These are phyloP conservation scores for Atethmia centrago DNA, from an alignment of 2,888 invertebrate species.

Conservation along the genomic window DNA sequence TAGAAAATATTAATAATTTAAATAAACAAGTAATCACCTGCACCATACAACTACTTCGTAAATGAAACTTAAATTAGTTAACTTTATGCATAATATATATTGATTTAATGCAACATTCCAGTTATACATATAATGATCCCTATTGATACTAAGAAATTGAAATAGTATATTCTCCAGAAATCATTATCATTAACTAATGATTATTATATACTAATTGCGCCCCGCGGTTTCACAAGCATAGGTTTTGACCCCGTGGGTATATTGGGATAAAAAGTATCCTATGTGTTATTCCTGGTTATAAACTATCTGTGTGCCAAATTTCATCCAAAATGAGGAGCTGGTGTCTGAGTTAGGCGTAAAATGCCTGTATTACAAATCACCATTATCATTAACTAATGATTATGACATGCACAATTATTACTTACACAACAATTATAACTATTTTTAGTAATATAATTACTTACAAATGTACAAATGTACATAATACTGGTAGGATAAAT, in stretches of 20 bases:
- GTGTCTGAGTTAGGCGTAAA: too few relatives aligned
- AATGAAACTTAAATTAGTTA: constrained; percentile 1
- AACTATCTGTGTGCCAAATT: too few relatives aligned
- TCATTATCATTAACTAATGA: constrained; percentile 12
- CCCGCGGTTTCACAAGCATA: too few relatives aligned
- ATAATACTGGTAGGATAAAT: neutral
- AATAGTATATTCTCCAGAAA: neutral
- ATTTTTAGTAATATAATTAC: neutral
- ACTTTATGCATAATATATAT: constrained; percentile 1
- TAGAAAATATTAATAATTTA: neutral
- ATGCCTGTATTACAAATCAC: too few relatives aligned
- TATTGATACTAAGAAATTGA: neutral
- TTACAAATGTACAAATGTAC: neutral
- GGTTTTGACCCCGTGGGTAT: too few relatives aligned
- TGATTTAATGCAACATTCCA: constrained; percentile 13
- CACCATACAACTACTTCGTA: neutral
- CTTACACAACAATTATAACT: neutral
- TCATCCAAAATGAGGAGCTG: too few relatives aligned
- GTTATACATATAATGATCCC: neutral
- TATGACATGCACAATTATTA: neutral
- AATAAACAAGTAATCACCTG: neutral
- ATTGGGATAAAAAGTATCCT: too few relatives aligned
- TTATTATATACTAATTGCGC: too few relatives aligned
- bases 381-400: constrained; percentile 7
- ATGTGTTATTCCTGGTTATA: too few relatives aligned